Evolutionary conservation across 2,888 invertebrate species (phyloP).

Genomic region (Hirtodrosophila trivittata): DNA sequence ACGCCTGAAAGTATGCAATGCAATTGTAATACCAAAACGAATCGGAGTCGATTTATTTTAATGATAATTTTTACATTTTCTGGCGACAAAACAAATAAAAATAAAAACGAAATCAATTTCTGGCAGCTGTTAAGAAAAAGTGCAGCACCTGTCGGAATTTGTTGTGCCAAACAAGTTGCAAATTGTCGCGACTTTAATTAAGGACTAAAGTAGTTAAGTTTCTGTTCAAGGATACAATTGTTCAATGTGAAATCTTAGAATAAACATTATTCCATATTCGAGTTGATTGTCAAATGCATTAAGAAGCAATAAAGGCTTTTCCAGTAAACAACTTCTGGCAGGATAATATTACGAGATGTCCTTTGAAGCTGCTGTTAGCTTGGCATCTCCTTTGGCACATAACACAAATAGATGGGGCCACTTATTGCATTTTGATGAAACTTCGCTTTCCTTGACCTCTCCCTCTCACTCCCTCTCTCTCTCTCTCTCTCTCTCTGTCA

Average conservation of each 20-base stretch:
- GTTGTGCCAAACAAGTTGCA: too few relatives aligned
- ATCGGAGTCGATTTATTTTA: constrained; percentile 52
- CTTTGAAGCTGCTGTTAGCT: neutral
- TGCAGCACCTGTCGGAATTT: constrained; percentile 17
- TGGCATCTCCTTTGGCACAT: constrained; percentile 1
- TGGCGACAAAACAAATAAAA: constrained; percentile 3
- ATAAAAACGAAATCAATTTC: constrained; percentile 27
- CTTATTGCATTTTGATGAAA: constrained; percentile 37
- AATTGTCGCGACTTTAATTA: too few relatives aligned
- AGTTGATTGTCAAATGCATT: too few relatives aligned
- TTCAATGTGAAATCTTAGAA: too few relatives aligned
- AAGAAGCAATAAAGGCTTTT: too few relatives aligned
- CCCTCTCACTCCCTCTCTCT: neutral
- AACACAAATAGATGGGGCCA: constrained; percentile 28
- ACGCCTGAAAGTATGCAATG: constrained; percentile 63
- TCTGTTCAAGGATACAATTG: too few relatives aligned
- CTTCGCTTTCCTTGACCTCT: constrained; percentile 14
- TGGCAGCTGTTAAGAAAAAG: constrained; percentile 2
- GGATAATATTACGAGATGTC: too few relatives aligned
- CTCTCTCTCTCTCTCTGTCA: too few relatives aligned
- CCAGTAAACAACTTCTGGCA: too few relatives aligned
- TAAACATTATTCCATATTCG: too few relatives aligned
- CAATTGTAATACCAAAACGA: constrained; percentile 56
- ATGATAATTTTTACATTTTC: constrained; percentile 28
- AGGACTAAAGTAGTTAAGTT: too few relatives aligned